Evolutionary conservation across 1,140 invertebrate genomes (phyloP).

Genomic region (Aphaenogaster floridana): DNA sequence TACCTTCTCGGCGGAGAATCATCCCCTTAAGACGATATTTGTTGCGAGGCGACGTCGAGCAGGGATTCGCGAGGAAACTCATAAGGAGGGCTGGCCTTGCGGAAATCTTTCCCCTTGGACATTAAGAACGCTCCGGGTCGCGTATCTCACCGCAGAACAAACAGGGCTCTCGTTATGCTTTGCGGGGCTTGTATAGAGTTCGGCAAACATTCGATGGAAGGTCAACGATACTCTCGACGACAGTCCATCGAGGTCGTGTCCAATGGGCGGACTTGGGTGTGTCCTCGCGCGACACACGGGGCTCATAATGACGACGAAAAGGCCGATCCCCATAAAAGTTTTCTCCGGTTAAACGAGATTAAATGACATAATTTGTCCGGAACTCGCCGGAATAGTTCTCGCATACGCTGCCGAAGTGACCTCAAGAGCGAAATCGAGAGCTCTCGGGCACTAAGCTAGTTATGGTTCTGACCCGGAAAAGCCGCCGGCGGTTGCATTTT

Average conservation of each 20-base stretch:
- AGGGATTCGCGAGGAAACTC: constrained; percentile 32
- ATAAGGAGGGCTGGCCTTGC: constrained; percentile 43
- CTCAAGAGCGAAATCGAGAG: constrained; percentile 65
- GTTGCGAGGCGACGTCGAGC: constrained; percentile 41
- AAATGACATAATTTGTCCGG: constrained; percentile 67
- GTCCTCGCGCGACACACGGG: constrained; percentile 22
- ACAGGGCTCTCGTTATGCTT: constrained; percentile 49
- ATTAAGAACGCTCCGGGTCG: constrained; percentile 55
- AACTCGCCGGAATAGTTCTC: constrained; percentile 39
- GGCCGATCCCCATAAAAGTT: constrained; percentile 54
- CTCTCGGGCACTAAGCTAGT: constrained; percentile 40
- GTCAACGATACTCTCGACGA: constrained; percentile 50
- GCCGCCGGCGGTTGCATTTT: constrained; percentile 35
- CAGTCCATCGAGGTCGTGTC: constrained; percentile 34
- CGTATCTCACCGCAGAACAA: constrained; percentile 54
- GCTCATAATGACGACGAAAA: constrained; percentile 35
- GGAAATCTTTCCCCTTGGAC: constrained; percentile 58
- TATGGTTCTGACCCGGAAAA: constrained; percentile 28
- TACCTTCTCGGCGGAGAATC: constrained; percentile 34
- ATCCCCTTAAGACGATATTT: constrained; percentile 52
- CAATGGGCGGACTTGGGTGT: constrained; percentile 21
- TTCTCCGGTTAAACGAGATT: constrained; percentile 71
- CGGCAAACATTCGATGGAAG: constrained; percentile 66
- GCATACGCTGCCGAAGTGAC: constrained; percentile 60
- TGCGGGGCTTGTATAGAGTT: constrained; percentile 45